Percentiles rank a stretch among this genome's conserved stretches.
phyloP scores from a whole-genome alignment of 2,888 invertebrate species.

The Rapana venosa region DNA sequence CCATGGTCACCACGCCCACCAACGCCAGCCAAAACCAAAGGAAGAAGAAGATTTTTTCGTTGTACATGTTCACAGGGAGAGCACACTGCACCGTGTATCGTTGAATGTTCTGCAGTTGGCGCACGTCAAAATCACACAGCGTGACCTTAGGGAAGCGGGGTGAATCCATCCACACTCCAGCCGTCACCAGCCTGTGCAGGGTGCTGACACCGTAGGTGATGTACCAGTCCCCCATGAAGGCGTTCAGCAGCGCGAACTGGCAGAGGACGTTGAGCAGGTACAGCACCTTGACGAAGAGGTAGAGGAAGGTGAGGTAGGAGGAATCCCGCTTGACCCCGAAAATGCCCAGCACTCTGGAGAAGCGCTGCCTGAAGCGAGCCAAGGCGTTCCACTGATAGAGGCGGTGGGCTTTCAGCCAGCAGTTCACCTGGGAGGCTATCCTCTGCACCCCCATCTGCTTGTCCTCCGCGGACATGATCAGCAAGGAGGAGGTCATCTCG shows the following conservation, averaged over 20 bases:
- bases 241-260: background rate
- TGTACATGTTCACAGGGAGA: constrained; percentile 74
- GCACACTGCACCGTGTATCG: constrained; percentile 65
- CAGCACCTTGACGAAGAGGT: background rate
- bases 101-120: constrained; percentile 6
- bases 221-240: constrained; percentile 1
- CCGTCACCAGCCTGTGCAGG: background rate
- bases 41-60: constrained; percentile 77
- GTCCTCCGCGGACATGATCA: background rate
- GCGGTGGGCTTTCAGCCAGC: background rate
- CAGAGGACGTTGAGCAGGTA: background rate
- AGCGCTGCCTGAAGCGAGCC: background rate
- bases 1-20: constrained; percentile 68
- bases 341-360: background rate
- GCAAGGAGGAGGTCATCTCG: background rate
- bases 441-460: background rate
- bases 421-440: background rate
- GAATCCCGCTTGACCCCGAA: background rate
- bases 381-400: background rate
- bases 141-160: constrained; percentile 10
- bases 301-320: background rate
- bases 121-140: constrained; percentile 9
- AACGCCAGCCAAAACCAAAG: constrained; percentile 49
- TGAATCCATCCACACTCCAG: background rate
- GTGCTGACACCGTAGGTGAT: background rate